Evolutionary conservation across 2,113 vertebrate genomes (phyloP).

Genomic region (Vireo altiloquus): DNA sequence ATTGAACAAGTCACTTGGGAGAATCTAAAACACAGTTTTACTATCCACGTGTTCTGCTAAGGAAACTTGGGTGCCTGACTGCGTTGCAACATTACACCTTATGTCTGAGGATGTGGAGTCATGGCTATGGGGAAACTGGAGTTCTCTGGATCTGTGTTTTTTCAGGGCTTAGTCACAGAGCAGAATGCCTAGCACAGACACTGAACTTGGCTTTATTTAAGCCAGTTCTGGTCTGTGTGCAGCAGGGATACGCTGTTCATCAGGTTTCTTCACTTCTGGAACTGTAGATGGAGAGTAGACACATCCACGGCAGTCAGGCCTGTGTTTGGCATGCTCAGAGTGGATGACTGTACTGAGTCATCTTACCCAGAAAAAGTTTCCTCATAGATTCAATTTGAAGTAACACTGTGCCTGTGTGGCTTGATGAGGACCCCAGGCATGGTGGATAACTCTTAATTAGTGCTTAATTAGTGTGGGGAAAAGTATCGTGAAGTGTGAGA

Average conservation of each 20-base stretch:
- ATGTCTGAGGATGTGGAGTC: neutral
- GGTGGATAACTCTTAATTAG: neutral
- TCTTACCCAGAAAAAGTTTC: neutral
- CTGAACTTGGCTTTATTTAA: neutral
- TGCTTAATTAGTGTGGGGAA: neutral
- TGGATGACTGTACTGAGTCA: neutral
- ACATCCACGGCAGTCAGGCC: accelerated
- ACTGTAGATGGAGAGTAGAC: neutral
- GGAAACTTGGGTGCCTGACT: neutral
- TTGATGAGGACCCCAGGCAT: neutral
- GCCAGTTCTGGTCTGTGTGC: neutral
- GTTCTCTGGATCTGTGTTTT: neutral
- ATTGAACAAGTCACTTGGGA: neutral
- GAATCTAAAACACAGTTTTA: neutral
- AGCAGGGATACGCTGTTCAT: neutral
- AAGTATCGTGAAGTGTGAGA: neutral
- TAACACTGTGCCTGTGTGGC: accelerated
- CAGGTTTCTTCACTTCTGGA: neutral
- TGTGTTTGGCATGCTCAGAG: neutral
- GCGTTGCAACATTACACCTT: neutral
- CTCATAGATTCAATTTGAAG: neutral
- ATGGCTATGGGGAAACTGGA: neutral
- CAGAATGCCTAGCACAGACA: neutral
- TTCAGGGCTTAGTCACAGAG: neutral
- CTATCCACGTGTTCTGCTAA: accelerated